Evolutionary conservation across 23 tunicate genomes (phyloP), one percentile per base, ranked within the genome.

Genomic region (Clavelina lepadiformis): DNA sequence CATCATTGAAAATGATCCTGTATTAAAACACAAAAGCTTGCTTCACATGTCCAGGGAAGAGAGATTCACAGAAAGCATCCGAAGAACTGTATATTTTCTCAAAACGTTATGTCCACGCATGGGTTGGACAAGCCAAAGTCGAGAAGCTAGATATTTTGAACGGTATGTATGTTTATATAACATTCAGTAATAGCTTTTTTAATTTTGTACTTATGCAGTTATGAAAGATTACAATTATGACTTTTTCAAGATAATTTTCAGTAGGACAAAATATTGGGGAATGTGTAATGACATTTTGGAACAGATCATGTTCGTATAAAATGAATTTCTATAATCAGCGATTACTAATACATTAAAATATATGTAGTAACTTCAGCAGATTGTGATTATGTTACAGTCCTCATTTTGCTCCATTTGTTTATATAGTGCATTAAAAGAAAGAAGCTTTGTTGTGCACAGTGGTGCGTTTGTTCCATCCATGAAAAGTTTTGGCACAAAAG

Each of bases 381-480:
- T 13, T 55, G 18, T 55, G 18, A n/a, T n/a, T n/a, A n/a, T n/a
- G n/a, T n/a, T n/a, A n/a, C n/a, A 44, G 18, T 44, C 50, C 13
- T 11, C 38, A 11, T 68, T n/a, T n/a, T n/a, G n/a, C n/a, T n/a
- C n/a, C n/a, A n/a, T n/a, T 44, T 44, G 13, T 44, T 11, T 11
- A 44, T 44, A 44, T 35, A 83, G 92, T 22, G 69, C 61, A 4
- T 1, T 53, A 15, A 61, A 5, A 11, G 82, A 81, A 24, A 1
- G 29, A 27, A 25, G 73, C 28, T 41, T 89, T 0, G 69, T 38
- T 26, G 56, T 89, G 20, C 97, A 89, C 46, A 37, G 49, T 31
- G 83, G 73, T 18, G 97, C 65, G 2, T 89, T 89, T 62, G 1
- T 71, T 8, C 89, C 97, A 23, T 50, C 83, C 58, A 35, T 89